A percentile compares a stretch with the other conserved stretches of the same genome.
Evolutionary conservation across 2,888 invertebrate genomes (phyloP).

Genomic region (Sphaerophoria taeniata): DNA sequence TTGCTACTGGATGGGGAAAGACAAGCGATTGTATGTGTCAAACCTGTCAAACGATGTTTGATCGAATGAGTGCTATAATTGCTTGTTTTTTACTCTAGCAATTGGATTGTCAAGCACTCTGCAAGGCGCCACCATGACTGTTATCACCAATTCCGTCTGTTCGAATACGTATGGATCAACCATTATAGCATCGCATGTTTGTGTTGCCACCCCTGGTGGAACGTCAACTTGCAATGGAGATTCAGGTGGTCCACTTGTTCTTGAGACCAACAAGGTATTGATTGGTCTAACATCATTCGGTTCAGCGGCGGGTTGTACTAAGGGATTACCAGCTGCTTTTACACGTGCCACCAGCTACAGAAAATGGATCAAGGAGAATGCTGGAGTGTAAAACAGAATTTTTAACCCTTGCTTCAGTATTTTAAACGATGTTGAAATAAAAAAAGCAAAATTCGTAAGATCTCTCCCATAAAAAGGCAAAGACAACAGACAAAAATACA

Average conservation of each 20-base stretch:
- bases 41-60: no score
- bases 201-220: conserved; percentile 51
- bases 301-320: conserved; percentile 24
- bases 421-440: no score
- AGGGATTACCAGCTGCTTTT: conserved; percentile 74
- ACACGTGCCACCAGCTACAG: conserved; percentile 77
- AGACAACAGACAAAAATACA: no score
- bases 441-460: no score
- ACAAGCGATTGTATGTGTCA: conserved; percentile 8
- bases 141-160: conserved; percentile 19
- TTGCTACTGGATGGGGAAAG: conserved; percentile 45
- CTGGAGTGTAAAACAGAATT: conserved; percentile 75
- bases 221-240: conserved; percentile 76
- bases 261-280: not conserved
- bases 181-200: conserved; percentile 1
- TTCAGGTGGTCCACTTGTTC: conserved; percentile 76
- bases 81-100: not conserved
- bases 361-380: conserved; percentile 77
- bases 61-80: not conserved
- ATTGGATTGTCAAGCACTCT: not conserved
- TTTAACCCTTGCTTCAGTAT: no score
- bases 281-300: conserved; percentile 49
- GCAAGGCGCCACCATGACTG: conserved; percentile 11
- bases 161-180: not conserved
- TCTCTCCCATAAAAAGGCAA: no score